Conservation (phyloP, 2,888 invertebrate genomes). For the Ischnura elegans region DNA sequence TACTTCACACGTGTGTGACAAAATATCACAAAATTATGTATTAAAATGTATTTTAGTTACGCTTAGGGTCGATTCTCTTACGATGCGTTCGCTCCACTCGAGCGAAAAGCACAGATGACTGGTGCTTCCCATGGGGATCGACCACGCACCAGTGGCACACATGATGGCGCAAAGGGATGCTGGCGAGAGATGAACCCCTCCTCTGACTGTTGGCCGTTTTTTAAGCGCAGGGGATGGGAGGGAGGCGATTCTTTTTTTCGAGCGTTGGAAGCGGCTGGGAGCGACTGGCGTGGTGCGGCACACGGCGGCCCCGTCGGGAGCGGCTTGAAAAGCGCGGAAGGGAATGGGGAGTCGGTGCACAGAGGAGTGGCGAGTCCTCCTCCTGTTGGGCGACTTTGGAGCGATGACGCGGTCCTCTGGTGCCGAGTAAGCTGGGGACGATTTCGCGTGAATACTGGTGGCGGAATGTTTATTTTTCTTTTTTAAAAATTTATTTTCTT, state of each 20-base stretch:
- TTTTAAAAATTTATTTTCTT: too few relatives aligned
- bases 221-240: not conserved
- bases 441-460: slow-evolving; percentile 38
- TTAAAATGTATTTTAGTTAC: too few relatives aligned
- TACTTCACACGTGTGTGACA: too few relatives aligned
- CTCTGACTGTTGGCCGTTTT: not conserved
- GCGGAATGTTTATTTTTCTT: not conserved
- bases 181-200: too few relatives aligned
- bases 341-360: not conserved
- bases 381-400: not conserved
- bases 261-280: not conserved
- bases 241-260: too few relatives aligned
- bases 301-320: not conserved
- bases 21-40: too few relatives aligned
- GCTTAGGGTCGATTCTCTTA: too few relatives aligned
- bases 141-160: too few relatives aligned
- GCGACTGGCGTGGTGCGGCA: not conserved
- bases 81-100: too few relatives aligned
- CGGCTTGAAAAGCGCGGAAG: not conserved
- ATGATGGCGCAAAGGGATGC: too few relatives aligned
- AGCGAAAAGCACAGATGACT: too few relatives aligned
- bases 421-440: not conserved
- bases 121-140: too few relatives aligned
- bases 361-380: not conserved
- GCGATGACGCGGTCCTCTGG: not conserved